phyloP scores from a whole-genome alignment of 2,888 invertebrate species.

The Dicyrtomina minuta region DNA sequence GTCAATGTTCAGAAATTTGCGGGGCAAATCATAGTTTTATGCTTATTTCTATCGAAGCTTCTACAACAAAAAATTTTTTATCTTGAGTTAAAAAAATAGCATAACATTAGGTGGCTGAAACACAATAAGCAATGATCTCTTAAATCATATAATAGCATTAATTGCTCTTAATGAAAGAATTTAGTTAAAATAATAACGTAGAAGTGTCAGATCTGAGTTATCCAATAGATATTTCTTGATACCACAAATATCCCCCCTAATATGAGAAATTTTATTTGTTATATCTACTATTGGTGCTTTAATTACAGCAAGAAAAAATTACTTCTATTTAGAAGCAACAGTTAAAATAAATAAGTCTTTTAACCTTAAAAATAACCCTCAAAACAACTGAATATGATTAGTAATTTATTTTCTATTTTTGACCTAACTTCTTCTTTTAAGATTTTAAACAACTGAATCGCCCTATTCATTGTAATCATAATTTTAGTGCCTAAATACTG shows the following conservation, averaged over 20 bases:
- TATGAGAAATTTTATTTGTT: too few relatives aligned
- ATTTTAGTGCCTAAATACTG: conserved; percentile 60
- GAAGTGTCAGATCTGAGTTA: conserved; percentile 70
- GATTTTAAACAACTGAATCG: conserved; percentile 64
- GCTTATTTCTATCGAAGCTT: conserved; percentile 70
- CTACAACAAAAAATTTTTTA: too few relatives aligned
- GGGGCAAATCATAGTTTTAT: conserved; percentile 79
- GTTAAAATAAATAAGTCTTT: too few relatives aligned
- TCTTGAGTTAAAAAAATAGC: too few relatives aligned
- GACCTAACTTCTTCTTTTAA: conserved; percentile 64
- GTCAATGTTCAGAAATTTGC: conserved; percentile 81
- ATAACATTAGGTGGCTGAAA: too few relatives aligned
- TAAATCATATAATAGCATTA: conserved; percentile 68
- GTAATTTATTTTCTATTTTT: conserved; percentile 69
- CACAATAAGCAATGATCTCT: conserved; percentile 72
- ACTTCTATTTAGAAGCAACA: too few relatives aligned
- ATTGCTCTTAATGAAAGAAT: conserved; percentile 66
- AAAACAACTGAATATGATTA: conserved; percentile 70
- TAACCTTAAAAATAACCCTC: too few relatives aligned
- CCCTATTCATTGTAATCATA: conserved; percentile 60
- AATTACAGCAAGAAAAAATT: too few relatives aligned
- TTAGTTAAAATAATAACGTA: conserved; percentile 65
- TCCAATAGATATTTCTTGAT: conserved; percentile 63
- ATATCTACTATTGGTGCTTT: too few relatives aligned
- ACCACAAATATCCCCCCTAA: conserved; percentile 69